Conservation (phyloP, 2,113 vertebrate species). For the Ifrita kowaldi region DNA sequence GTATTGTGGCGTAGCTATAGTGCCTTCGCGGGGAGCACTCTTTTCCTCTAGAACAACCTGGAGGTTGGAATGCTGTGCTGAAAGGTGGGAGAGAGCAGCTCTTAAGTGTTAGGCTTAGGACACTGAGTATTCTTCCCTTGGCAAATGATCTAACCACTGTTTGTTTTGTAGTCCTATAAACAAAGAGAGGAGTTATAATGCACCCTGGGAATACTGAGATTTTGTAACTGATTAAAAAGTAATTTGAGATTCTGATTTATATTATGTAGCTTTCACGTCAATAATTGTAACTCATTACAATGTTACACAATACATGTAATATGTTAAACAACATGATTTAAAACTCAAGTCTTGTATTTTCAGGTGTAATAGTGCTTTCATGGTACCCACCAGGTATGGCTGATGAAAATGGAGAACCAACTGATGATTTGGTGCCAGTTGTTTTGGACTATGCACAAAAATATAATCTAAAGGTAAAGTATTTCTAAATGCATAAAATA, state of each 20-base stretch:
- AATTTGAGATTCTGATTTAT: not conserved
- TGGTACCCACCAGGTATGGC: slow-evolving; percentile 89
- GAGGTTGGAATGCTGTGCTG: not conserved
- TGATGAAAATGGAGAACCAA: slow-evolving; percentile 89
- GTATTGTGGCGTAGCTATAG: rapidly evolving
- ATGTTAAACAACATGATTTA: not conserved
- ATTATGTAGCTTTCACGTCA: not conserved
- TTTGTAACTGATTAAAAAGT: not conserved
- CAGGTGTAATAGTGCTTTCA: slow-evolving; percentile 91
- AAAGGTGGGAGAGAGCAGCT: not conserved
- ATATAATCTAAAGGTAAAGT: slow-evolving; percentile 88
- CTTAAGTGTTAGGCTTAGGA: not conserved
- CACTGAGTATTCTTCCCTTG: not conserved
- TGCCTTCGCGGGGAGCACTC: not conserved
- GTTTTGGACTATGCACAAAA: slow-evolving; percentile 90
- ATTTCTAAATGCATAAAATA: not conserved
- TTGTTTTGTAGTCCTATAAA: not conserved
- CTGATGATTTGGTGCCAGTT: slow-evolving; percentile 83
- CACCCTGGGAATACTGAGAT: not conserved
- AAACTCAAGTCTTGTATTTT: slow-evolving; percentile 20
- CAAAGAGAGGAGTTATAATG: not conserved
- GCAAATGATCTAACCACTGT: not conserved
- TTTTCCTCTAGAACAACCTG: not conserved
- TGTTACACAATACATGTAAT: not conserved
- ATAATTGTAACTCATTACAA: not conserved